phyloP scores from a whole-genome alignment of 2,113 vertebrate species.

The Probosciger aterrimus region DNA sequence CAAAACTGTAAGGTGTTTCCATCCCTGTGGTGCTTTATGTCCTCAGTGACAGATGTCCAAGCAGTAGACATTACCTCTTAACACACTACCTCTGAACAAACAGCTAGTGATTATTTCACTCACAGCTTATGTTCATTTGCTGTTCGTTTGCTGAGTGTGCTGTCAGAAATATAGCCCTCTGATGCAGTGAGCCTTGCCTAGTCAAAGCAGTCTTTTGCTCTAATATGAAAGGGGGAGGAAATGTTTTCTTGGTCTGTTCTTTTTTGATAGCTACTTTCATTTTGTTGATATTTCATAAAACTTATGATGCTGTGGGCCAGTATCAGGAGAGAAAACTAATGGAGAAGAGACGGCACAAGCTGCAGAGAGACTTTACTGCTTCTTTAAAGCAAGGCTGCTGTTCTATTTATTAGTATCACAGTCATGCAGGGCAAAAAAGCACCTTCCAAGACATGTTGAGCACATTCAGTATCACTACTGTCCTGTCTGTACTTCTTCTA shows the following conservation, averaged over 20 bases:
- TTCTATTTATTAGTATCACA: not conserved
- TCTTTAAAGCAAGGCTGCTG: not conserved
- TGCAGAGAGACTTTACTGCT: not conserved
- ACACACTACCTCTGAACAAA: not conserved
- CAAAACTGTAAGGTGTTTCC: not conserved
- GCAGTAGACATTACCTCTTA: not conserved
- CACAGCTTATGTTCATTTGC: not conserved
- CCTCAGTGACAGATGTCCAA: not conserved
- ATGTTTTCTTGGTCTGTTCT: not conserved
- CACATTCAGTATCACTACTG: not conserved
- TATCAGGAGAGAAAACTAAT: not conserved
- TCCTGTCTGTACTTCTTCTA: not conserved
- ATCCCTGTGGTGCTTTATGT: not conserved
- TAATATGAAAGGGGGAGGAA: not conserved
- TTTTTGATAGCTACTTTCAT: not conserved
- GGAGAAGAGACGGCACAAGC: not conserved
- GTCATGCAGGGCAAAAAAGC: not conserved
- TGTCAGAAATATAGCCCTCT: not conserved
- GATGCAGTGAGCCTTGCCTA: not conserved
- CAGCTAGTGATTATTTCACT: not conserved
- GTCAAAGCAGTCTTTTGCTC: not conserved
- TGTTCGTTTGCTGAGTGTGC: not conserved
- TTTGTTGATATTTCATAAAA: not conserved
- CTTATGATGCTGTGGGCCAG: not conserved
- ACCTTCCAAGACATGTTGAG: not conserved